These are phyloP conservation scores for Nomada goodeniana DNA, from an alignment of 2,888 invertebrate genomes.

Conservation along the genomic window DNA sequence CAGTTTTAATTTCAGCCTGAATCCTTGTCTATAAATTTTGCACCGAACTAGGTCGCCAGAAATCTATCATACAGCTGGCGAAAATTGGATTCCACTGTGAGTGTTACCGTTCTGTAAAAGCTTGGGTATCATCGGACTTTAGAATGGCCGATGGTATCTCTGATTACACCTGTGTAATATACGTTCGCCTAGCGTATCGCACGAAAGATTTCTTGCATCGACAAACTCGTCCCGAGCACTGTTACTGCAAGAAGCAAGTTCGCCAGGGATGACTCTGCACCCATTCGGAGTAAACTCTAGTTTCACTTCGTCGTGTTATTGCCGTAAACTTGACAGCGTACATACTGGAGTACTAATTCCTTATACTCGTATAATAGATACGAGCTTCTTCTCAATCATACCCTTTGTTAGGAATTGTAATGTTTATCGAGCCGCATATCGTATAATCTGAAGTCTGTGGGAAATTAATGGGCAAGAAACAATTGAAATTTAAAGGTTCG, in stretches of 20 bases:
- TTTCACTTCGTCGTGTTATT: not conserved
- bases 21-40: constrained; percentile 29
- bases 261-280: not conserved
- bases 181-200: not conserved
- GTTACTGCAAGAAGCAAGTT: no score
- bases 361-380: no score
- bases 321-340: not conserved
- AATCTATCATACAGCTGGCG: constrained; percentile 33
- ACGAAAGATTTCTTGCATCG: not conserved
- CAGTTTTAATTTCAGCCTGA: constrained; percentile 37
- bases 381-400: no score
- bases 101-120: constrained; percentile 9
- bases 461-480: not conserved
- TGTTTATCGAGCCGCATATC: no score
- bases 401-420: no score
- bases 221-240: not conserved
- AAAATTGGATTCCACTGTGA: constrained; percentile 31
- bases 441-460: no score
- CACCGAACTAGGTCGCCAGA: constrained; percentile 1
- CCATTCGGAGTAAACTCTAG: not conserved
- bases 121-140: not conserved
- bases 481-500: not conserved
- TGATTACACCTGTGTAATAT: not conserved
- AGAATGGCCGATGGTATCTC: not conserved
- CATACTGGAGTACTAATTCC: no score